Evolutionary conservation across 2,888 invertebrate species (phyloP).

Genomic region (Therioaphis trifolii): DNA sequence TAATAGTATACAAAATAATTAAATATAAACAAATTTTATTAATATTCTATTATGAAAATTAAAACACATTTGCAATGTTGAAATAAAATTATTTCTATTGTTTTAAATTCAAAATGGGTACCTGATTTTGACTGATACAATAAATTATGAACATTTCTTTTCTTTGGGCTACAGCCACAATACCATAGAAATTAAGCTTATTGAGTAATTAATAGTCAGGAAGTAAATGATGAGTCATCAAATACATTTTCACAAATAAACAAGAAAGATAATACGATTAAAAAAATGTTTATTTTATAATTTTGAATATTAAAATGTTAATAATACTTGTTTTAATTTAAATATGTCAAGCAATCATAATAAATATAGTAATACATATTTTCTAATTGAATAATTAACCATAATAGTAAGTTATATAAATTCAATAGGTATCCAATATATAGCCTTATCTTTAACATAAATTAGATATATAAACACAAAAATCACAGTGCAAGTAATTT

Average conservation of each 20-base stretch:
- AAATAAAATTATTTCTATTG: too few species aligned
- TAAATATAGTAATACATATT: slow-evolving; percentile 40
- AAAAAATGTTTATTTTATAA: slow-evolving; percentile 49
- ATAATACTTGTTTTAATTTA: slow-evolving; percentile 44
- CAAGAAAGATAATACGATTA: slow-evolving; percentile 21
- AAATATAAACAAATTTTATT: too few species aligned
- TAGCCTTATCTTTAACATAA: slow-evolving; percentile 33
- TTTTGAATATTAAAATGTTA: slow-evolving; percentile 43
- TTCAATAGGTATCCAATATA: slow-evolving; percentile 23
- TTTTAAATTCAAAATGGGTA: too few species aligned
- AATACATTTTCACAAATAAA: background rate
- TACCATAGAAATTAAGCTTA: background rate
- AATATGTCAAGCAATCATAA: slow-evolving; percentile 46
- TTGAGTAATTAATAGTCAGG: background rate
- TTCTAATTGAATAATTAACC: slow-evolving; percentile 40
- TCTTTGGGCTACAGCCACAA: too few species aligned
- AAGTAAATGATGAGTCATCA: too few species aligned
- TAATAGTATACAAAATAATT: too few species aligned
- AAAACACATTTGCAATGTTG: too few species aligned
- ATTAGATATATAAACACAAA: slow-evolving; percentile 47
- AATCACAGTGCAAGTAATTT: slow-evolving; percentile 61
- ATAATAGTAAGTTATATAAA: slow-evolving; percentile 48
- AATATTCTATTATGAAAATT: too few species aligned
- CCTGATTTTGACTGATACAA: too few species aligned
- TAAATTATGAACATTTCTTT: too few species aligned